Evolutionary conservation across 1,140 invertebrate species (phyloP).

Genomic region (Ostrea denselamellosa): DNA sequence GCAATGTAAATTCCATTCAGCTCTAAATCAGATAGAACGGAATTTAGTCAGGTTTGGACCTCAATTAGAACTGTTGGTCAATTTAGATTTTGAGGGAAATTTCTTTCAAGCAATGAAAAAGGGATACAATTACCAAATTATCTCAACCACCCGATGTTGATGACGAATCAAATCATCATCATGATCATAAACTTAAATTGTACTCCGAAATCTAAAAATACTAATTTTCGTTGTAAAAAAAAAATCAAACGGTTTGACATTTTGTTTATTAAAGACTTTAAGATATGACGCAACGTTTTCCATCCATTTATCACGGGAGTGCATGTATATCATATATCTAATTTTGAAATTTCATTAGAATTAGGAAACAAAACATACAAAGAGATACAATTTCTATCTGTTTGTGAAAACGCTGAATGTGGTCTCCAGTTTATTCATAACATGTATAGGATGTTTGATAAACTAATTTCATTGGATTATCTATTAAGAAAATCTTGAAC

Average conservation of each 20-base stretch:
- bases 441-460: slow-evolving; percentile 12
- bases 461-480: slow-evolving; percentile 4
- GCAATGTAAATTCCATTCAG: slow-evolving; percentile 18
- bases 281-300: not conserved
- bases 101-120: not conserved
- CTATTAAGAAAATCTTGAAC: slow-evolving; percentile 27
- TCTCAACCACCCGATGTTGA: not conserved
- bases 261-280: not conserved
- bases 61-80: not conserved
- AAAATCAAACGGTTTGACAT: not conserved
- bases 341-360: too few species aligned
- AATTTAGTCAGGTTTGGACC: slow-evolving; percentile 20
- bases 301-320: not conserved
- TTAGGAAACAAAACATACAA: not conserved
- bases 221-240: not conserved
- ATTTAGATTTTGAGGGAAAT: not conserved
- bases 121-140: not conserved
- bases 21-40: slow-evolving; percentile 35
- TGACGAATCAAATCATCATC: not conserved
- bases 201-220: too few species aligned
- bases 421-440: not conserved
- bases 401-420: not conserved
- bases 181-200: too few species aligned
- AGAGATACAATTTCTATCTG: not conserved
- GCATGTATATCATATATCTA: too few species aligned